These are phyloP conservation scores for Cyprinella venusta DNA, from an alignment of 2,797 vertebrate species.

Conservation along the genomic window DNA sequence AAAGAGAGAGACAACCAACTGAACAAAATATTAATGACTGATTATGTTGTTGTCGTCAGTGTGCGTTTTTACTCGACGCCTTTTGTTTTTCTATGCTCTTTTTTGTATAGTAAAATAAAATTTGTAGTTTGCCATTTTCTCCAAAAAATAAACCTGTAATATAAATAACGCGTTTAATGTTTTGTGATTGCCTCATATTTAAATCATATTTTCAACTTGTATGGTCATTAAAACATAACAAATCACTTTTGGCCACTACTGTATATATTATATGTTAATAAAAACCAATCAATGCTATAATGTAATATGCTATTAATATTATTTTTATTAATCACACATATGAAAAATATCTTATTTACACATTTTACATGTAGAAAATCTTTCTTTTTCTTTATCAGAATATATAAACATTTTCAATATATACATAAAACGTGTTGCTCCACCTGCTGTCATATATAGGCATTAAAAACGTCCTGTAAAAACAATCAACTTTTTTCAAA, in stretches of 20 bases:
- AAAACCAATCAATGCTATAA: background rate
- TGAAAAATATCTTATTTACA: background rate
- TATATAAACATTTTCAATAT: background rate
- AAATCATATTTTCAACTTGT: too few species aligned
- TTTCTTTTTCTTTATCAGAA: background rate
- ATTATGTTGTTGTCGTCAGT: background rate
- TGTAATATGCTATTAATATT: background rate
- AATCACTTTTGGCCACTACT: too few species aligned
- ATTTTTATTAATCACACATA: background rate
- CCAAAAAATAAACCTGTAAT: background rate
- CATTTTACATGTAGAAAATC: background rate
- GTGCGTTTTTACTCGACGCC: background rate
- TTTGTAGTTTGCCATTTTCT: background rate
- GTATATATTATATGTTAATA: background rate
- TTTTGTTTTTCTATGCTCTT: background rate
- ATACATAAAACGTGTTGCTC: background rate
- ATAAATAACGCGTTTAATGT: background rate
- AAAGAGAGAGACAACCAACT: too few species aligned
- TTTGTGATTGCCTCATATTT: background rate
- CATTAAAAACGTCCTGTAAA: background rate
- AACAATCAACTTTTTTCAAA: background rate
- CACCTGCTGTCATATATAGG: slow-evolving; percentile 1
- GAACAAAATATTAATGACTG: background rate
- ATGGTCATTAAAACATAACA: too few species aligned
- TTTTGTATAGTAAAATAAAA: background rate